These are phyloP conservation scores for Melanotaenia maccullochi DNA, from an alignment of 2,797 vertebrate genomes.

Conservation along the genomic window DNA sequence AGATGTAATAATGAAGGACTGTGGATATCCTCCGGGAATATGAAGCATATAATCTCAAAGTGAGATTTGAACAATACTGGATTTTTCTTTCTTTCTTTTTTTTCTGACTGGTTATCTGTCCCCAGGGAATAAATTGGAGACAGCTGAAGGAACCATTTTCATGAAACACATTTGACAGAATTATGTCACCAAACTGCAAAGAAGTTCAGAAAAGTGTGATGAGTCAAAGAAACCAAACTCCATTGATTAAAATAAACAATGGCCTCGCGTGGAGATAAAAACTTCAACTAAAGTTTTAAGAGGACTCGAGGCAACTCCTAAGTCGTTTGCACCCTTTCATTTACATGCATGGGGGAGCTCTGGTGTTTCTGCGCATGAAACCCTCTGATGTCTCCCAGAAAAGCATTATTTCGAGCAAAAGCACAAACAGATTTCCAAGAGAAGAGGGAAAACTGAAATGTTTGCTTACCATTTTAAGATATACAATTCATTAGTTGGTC, in stretches of 20 bases:
- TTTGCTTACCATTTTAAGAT: too few relatives aligned
- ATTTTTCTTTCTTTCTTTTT: neutral
- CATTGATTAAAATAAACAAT: neutral
- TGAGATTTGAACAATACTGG: neutral
- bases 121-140: neutral
- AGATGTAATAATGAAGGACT: slow-evolving; percentile 27
- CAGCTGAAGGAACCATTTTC: neutral
- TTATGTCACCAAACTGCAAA: neutral
- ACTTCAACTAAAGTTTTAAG: slow-evolving; percentile 7
- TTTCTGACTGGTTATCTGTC: neutral
- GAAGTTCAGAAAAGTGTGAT: neutral
- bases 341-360: slow-evolving; percentile 22
- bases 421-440: neutral
- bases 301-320: slow-evolving; percentile 21
- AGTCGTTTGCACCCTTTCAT: slow-evolving; percentile 23
- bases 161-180: neutral
- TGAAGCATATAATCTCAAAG: slow-evolving; percentile 9
- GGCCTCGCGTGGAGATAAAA: neutral
- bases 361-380: slow-evolving; percentile 12
- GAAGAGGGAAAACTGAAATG: neutral
- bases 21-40: slow-evolving; percentile 5
- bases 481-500: neutral
- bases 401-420: neutral
- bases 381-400: neutral
- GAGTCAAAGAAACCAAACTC: neutral